Evolutionary conservation across 2,888 invertebrate species (phyloP).

Genomic region (Drosophila vallismaia): DNA sequence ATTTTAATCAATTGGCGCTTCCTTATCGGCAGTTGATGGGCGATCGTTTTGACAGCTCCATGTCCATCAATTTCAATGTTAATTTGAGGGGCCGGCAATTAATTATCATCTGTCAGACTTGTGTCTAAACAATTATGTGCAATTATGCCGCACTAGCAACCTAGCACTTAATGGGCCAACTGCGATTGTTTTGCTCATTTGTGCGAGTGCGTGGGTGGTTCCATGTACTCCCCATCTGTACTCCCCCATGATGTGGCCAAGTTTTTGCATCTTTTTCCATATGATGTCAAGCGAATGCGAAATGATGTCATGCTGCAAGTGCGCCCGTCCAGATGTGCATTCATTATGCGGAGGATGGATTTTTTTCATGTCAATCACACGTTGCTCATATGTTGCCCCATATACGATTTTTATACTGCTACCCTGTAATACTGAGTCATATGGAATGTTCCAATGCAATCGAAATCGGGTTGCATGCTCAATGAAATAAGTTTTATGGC

Average conservation of each 20-base stretch:
- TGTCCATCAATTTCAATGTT: slow-evolving; percentile 55
- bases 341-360: slow-evolving; percentile 65
- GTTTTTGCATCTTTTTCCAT: slow-evolving; percentile 46
- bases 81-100: slow-evolving; percentile 74
- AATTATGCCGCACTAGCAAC: slow-evolving; percentile 31
- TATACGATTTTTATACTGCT: slow-evolving; percentile 49
- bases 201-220: slow-evolving; percentile 48
- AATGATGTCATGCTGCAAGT: slow-evolving; percentile 80
- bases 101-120: slow-evolving; percentile 73
- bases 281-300: slow-evolving; percentile 62
- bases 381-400: slow-evolving; percentile 70
- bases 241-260: slow-evolving; percentile 7
- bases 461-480: slow-evolving; percentile 11
- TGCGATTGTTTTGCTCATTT: slow-evolving; percentile 23
- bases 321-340: slow-evolving; percentile 75
- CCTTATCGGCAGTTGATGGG: slow-evolving; percentile 24
- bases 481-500: slow-evolving; percentile 24
- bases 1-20: slow-evolving; percentile 22
- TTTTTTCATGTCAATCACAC: slow-evolving; percentile 75
- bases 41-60: slow-evolving; percentile 46
- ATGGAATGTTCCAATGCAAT: slow-evolving; percentile 8
- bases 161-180: slow-evolving; percentile 15
- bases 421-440: slow-evolving; percentile 46
- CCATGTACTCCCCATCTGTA: slow-evolving; percentile 24
- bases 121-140: slow-evolving; percentile 72